Evolutionary conservation across 2,113 vertebrate genomes (phyloP).

Genomic region (Gymnogyps californianus): DNA sequence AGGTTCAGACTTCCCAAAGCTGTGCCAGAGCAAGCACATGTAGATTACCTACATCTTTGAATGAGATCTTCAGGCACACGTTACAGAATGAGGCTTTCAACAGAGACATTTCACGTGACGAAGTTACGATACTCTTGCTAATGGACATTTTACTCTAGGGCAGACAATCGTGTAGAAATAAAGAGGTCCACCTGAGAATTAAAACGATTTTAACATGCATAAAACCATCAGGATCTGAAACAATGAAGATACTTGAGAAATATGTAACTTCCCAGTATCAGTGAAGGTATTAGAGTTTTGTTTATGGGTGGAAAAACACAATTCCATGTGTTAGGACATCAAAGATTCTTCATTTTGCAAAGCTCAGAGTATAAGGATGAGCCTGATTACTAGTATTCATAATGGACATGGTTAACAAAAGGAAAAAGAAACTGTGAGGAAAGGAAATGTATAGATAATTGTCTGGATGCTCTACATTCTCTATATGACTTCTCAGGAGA

Average conservation of each 20-base stretch:
- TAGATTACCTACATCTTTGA: background rate
- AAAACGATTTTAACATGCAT: background rate
- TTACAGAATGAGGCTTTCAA: background rate
- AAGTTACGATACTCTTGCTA: background rate
- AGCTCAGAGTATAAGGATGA: background rate
- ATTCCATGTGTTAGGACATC: background rate
- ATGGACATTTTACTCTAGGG: background rate
- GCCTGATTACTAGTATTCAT: background rate
- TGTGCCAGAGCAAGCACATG: background rate
- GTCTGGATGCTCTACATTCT: background rate
- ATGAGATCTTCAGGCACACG: background rate
- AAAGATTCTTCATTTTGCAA: background rate
- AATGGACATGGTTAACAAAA: background rate
- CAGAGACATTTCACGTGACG: background rate
- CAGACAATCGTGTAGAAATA: background rate
- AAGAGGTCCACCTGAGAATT: background rate
- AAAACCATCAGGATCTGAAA: background rate
- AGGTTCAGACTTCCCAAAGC: background rate
- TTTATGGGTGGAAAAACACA: background rate
- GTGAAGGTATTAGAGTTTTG: background rate
- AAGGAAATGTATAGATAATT: background rate
- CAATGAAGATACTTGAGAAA: background rate
- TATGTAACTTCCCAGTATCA: background rate
- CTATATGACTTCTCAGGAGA: background rate
- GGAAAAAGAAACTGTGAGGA: background rate